phyloP scores from a whole-genome alignment of 35 echinoderm and acorn worm species.

The Acanthaster planci region DNA sequence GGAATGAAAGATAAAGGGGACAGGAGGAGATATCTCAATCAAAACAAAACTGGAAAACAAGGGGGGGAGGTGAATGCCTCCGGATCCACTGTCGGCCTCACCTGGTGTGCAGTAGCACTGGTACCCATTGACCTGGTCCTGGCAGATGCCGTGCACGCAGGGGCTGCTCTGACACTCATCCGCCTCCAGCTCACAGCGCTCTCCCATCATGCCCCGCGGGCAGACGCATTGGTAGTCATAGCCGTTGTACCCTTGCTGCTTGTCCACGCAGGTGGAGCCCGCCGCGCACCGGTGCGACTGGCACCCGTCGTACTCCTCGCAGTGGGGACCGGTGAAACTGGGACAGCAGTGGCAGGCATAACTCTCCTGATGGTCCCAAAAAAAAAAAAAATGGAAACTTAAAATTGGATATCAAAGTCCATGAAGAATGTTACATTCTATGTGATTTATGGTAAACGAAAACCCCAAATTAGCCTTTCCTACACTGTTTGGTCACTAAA shows the following conservation, averaged over 20 bases:
- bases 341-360: slow-evolving; percentile 78
- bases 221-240: slow-evolving; percentile 77
- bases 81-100: neutral
- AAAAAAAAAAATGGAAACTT: slow-evolving; percentile 29
- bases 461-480: neutral
- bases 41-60: too few species aligned
- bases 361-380: slow-evolving; percentile 43
- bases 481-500: neutral
- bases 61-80: too few species aligned
- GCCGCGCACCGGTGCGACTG: slow-evolving; percentile 56
- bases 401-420: slow-evolving; percentile 4
- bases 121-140: slow-evolving; percentile 68
- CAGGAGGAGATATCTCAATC: too few species aligned
- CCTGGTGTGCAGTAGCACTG: slow-evolving; percentile 65
- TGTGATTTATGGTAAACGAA: neutral
- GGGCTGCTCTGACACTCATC: slow-evolving; percentile 91
- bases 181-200: slow-evolving; percentile 78
- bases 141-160: slow-evolving; percentile 71
- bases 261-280: slow-evolving; percentile 76
- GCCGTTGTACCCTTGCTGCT: slow-evolving; percentile 73
- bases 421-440: neutral
- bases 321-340: slow-evolving; percentile 63
- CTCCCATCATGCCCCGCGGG: slow-evolving; percentile 67
- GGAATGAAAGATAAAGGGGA: too few species aligned
- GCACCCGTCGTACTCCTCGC: slow-evolving; percentile 83